Conservation (phyloP, 2,113 vertebrate species). For the Daubentonia madagascariensis region DNA sequence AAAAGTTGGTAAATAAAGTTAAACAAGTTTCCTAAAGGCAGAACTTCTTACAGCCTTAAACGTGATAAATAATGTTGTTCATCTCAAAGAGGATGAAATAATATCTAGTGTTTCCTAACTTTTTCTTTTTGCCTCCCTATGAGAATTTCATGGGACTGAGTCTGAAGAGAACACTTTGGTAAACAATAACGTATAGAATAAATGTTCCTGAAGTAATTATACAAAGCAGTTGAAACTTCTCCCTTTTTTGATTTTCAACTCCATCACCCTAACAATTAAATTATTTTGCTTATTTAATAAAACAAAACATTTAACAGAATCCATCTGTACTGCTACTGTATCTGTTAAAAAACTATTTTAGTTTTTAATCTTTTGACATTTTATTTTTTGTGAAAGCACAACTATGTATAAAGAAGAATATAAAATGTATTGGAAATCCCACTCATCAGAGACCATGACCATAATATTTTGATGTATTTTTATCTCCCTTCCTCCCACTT, state of each 20-base stretch:
- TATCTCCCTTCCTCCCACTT: not conserved
- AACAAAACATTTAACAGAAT: not conserved
- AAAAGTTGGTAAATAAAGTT: not conserved
- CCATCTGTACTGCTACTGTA: not conserved
- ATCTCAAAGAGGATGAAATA: not conserved
- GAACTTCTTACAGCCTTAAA: not conserved
- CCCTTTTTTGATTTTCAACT: not conserved
- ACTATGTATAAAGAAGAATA: not conserved
- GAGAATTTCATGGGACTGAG: not conserved
- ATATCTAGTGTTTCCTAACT: not conserved
- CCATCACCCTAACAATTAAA: not conserved
- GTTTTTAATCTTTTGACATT: not conserved
- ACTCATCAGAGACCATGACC: not conserved
- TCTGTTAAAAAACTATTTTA: not conserved
- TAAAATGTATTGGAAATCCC: not conserved
- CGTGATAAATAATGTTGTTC: not conserved
- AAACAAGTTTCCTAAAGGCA: not conserved
- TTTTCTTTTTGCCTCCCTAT: not conserved
- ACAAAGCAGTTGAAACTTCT: not conserved
- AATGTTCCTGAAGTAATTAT: not conserved
- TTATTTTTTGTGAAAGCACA: not conserved
- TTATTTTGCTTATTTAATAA: not conserved
- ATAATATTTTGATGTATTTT: not conserved
- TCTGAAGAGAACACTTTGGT: not conserved
- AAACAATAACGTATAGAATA: not conserved